Conservation (phyloP, 30 jellyfish, hydroid and myxozoan genomes). For the Clytia hemisphaerica region DNA sequence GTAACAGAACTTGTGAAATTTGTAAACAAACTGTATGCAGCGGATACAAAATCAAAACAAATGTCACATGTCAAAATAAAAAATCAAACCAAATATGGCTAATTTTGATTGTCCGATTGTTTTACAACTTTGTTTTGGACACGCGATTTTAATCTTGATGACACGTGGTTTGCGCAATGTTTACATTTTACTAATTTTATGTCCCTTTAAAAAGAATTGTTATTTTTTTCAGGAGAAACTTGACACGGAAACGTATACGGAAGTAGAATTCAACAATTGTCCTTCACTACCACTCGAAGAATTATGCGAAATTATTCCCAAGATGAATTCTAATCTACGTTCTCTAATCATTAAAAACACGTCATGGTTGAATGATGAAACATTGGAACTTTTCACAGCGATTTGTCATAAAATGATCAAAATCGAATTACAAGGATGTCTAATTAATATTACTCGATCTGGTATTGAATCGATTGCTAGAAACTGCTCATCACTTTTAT, state of each 20-base stretch:
- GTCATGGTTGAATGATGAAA: conserved; percentile 88
- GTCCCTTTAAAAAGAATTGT: too few relatives aligned
- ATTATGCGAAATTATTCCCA: conserved; percentile 70
- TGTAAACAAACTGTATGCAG: too few relatives aligned
- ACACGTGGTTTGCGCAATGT: too few relatives aligned
- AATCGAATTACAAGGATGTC: conserved; percentile 72
- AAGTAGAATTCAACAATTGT: conserved; percentile 51
- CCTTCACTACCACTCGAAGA: conserved; percentile 68
- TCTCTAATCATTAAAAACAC: conserved; percentile 66
- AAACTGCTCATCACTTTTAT: conserved; percentile 65
- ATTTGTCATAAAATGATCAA: conserved; percentile 70
- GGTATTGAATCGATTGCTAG: conserved; percentile 98
- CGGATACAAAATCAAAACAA: too few relatives aligned
- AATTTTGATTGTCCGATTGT: too few relatives aligned
- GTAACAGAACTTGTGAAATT: too few relatives aligned
- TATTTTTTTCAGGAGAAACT: conserved; percentile 11
- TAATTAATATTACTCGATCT: conserved; percentile 71
- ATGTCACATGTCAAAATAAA: too few relatives aligned
- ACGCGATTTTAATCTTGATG: too few relatives aligned
- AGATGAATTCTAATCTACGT: conserved; percentile 60
- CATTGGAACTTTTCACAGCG: conserved; percentile 87
- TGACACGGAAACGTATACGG: conserved; percentile 18
- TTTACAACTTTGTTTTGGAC: too few relatives aligned
- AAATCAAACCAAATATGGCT: too few relatives aligned
- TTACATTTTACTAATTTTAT: too few relatives aligned